Percentiles rank a stretch among this genome's conserved stretches.
These are phyloP conservation scores for Erebia palarica DNA, from an alignment of 2,888 invertebrate species.

Conservation along the genomic window DNA sequence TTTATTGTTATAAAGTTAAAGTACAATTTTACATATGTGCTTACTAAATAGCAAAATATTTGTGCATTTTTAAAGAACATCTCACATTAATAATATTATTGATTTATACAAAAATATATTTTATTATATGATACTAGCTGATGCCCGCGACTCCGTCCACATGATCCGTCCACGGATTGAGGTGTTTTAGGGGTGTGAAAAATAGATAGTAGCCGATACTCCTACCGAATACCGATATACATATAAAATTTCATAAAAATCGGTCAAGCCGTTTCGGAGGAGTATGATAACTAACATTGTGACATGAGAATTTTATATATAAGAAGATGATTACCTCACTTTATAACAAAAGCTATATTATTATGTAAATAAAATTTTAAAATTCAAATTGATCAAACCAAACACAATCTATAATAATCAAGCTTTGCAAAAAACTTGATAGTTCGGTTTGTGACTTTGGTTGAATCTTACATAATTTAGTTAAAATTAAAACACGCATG, in stretches of 20 bases:
- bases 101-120: background rate
- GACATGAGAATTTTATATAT: too few species aligned
- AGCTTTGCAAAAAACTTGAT: conserved; percentile 6
- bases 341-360: background rate
- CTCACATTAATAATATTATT: background rate
- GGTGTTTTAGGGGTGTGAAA: too few species aligned
- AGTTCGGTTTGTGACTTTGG: conserved; percentile 2
- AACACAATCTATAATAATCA: background rate
- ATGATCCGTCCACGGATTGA: too few species aligned
- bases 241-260: too few species aligned
- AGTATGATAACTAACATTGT: too few species aligned
- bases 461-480: background rate
- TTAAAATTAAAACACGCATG: background rate
- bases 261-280: too few species aligned
- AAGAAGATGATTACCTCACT: background rate
- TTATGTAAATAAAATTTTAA: background rate
- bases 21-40: too few species aligned
- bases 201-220: too few species aligned
- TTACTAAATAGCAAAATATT: background rate
- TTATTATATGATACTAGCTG: too few species aligned
- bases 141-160: too few species aligned
- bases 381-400: conserved; percentile 1
- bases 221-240: too few species aligned
- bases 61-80: background rate
- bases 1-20: too few species aligned